phyloP scores from a whole-genome alignment of 23 tunicate genomes.

The Trididemnum nubilum region DNA sequence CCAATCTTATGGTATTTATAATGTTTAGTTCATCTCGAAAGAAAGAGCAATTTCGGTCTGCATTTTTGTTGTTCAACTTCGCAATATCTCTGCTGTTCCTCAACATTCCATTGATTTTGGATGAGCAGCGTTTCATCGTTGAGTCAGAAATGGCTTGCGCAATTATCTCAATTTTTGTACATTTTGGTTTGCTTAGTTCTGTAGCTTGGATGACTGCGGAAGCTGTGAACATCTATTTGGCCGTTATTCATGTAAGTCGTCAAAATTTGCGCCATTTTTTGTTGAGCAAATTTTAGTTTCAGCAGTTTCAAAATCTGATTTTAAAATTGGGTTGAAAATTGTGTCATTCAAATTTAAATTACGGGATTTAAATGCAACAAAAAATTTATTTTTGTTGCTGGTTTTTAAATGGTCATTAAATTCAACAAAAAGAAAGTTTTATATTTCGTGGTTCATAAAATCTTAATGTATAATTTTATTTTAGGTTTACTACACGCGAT shows the following conservation, averaged over 20 bases:
- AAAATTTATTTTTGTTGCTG: too few relatives aligned
- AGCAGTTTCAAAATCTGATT: too few relatives aligned
- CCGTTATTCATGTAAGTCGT: constrained; percentile 44
- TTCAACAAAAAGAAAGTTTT: too few relatives aligned
- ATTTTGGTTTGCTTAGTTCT: constrained; percentile 52
- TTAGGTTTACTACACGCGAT: neutral
- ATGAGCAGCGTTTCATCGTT: neutral
- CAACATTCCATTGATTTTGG: constrained; percentile 15
- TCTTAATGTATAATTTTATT: neutral
- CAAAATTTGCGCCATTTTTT: too few relatives aligned
- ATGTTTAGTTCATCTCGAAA: neutral
- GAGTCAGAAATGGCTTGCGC: constrained; percentile 30
- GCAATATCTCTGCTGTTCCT: constrained; percentile 10
- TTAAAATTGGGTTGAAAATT: too few relatives aligned
- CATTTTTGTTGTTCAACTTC: constrained; percentile 14
- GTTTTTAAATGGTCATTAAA: too few relatives aligned
- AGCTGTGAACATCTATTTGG: constrained; percentile 80
- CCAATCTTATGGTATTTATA: too few relatives aligned
- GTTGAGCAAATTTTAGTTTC: too few relatives aligned
- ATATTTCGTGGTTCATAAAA: too few relatives aligned
- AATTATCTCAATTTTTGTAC: constrained; percentile 56
- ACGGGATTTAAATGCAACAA: too few relatives aligned
- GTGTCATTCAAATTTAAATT: too few relatives aligned
- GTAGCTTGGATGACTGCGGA: constrained; percentile 79
- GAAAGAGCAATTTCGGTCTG: constrained; percentile 14